phyloP scores from a whole-genome alignment of 2,113 vertebrate genomes.

The Takifugu flavidus region DNA sequence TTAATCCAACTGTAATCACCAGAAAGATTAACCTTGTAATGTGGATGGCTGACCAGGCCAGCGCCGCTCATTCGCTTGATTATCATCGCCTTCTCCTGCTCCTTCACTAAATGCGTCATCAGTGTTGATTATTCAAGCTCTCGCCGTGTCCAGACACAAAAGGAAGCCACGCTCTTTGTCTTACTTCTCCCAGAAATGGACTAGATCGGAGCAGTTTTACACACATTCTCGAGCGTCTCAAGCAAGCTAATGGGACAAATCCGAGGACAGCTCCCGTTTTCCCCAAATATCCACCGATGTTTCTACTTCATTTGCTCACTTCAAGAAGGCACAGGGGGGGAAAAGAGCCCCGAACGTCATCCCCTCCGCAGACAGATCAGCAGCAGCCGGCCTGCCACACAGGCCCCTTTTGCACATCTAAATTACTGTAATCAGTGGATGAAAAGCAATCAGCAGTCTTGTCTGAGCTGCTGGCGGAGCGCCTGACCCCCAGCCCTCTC shows the following conservation, averaged over 20 bases:
- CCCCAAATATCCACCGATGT: no score
- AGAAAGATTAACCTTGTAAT: constrained; percentile 60
- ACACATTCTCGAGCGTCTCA: no score
- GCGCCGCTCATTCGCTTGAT: constrained; percentile 49
- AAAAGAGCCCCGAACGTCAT: not conserved
- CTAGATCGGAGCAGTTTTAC: no score
- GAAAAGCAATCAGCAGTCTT: constrained; percentile 76
- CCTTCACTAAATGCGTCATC: constrained; percentile 59
- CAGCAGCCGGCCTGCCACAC: constrained; percentile 50
- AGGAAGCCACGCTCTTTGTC: not conserved
- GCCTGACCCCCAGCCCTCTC: constrained; percentile 58
- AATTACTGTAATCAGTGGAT: constrained; percentile 74
- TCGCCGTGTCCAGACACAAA: constrained; percentile 40
- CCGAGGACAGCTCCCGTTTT: no score
- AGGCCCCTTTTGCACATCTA: constrained; percentile 55
- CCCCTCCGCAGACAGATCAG: constrained; percentile 23
- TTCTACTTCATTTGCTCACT: no score
- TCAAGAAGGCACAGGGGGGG: no score
- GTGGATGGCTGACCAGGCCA: constrained; percentile 42
- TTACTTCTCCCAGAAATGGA: no score
- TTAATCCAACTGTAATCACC: constrained; percentile 60
- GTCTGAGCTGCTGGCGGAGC: constrained; percentile 60
- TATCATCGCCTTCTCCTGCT: constrained; percentile 46
- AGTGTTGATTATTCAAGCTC: constrained; percentile 62
- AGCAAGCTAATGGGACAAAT: no score